These are phyloP conservation scores for Aegotheles bennettii DNA, from an alignment of 2,113 vertebrate genomes.

Conservation along the genomic window DNA sequence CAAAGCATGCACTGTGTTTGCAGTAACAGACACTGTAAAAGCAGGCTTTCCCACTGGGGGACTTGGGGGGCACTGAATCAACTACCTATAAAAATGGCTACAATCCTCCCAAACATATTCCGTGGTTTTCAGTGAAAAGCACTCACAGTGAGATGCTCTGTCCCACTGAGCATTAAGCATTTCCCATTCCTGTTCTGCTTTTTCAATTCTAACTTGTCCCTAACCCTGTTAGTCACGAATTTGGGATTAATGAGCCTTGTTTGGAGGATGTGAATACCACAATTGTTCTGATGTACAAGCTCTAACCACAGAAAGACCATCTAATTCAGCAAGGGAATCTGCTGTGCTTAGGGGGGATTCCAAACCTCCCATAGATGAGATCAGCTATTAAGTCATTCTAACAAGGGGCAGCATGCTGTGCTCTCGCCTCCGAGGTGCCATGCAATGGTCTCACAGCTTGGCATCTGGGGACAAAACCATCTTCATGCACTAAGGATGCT, in stretches of 20 bases:
- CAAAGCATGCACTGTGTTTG: background rate
- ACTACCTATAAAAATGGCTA: background rate
- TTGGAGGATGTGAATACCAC: background rate
- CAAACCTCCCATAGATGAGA: background rate
- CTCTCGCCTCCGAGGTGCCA: background rate
- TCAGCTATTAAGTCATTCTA: constrained; percentile 21
- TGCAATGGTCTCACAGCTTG: background rate
- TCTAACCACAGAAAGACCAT: background rate
- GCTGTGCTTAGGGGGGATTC: constrained; percentile 21
- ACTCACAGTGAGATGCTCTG: background rate
- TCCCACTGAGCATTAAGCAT: constrained; percentile 12
- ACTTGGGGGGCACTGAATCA: background rate
- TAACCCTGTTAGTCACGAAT: constrained; percentile 36
- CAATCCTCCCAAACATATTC: background rate
- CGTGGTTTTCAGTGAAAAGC: background rate
- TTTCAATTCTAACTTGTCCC: constrained; percentile 1
- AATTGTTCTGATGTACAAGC: background rate
- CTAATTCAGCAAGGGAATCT: background rate
- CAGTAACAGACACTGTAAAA: background rate
- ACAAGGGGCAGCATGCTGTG: constrained; percentile 30
- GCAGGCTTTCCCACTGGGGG: background rate
- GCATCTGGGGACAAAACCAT: constrained; percentile 17
- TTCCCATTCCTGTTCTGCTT: constrained; percentile 8
- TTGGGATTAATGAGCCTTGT: constrained; percentile 52
- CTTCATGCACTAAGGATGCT: background rate